A percentile compares a stretch with the other conserved stretches of the same genome.
Conservation (phyloP, 2,113 vertebrate species). For the Strigops habroptila region DNA sequence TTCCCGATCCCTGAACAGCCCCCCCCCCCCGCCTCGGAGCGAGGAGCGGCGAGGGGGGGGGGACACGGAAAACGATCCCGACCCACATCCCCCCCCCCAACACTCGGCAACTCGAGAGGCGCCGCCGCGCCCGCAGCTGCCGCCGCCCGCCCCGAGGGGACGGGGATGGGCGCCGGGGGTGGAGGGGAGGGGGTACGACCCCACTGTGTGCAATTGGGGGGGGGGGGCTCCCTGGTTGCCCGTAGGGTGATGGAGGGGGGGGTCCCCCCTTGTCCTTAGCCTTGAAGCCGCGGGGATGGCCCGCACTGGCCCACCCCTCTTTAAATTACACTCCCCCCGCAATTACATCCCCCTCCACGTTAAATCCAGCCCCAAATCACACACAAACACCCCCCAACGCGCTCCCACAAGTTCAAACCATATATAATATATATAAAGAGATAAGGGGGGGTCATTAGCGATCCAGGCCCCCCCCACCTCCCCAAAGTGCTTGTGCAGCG, state of each 20-base stretch:
- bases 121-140: not conserved
- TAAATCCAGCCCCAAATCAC: not conserved
- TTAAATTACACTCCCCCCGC: not conserved
- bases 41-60: not conserved
- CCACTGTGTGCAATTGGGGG: not conserved
- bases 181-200: not conserved
- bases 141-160: not conserved
- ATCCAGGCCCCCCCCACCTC: not conserved
- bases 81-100: too few relatives aligned
- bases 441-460: not conserved
- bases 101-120: not conserved
- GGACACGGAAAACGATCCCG: not conserved
- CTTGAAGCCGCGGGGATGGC: not conserved
- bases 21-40: not conserved
- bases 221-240: too few relatives aligned
- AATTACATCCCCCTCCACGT: not conserved
- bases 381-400: not conserved
- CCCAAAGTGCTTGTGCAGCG: not conserved
- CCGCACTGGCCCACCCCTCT: too few relatives aligned
- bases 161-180: not conserved
- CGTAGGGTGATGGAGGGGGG: not conserved
- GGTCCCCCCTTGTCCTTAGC: not conserved
- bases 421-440: not conserved
- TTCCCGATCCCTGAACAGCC: constrained; percentile 41
- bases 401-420: rapidly evolving